A percentile compares a stretch with the other conserved stretches of the same genome.
Conservation (phyloP, 2,888 invertebrate genomes). For the Mycogona germanica region DNA sequence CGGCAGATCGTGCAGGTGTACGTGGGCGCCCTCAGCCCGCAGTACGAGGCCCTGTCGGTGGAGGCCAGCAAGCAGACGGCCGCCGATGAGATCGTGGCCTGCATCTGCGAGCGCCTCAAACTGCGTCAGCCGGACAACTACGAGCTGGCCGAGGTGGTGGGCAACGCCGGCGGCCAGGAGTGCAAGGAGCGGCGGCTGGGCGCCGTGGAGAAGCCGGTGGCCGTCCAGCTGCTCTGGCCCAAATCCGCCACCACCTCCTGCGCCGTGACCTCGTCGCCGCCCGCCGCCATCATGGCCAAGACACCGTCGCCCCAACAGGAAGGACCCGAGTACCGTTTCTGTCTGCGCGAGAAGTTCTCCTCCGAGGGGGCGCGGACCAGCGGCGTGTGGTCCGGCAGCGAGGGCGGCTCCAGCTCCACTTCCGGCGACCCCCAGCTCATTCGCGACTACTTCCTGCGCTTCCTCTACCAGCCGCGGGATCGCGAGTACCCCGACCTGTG, state of each 20-base stretch:
- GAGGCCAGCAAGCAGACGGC: slow-evolving; percentile 87
- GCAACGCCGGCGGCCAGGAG: slow-evolving; percentile 71
- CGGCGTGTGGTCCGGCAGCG: slow-evolving; percentile 18
- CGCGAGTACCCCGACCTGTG: slow-evolving; percentile 92
- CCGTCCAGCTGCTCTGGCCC: slow-evolving; percentile 40
- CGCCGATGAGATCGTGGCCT: slow-evolving; percentile 79
- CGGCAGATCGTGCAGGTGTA: slow-evolving; percentile 70
- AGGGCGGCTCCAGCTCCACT: slow-evolving; percentile 71
- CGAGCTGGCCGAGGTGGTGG: slow-evolving; percentile 78
- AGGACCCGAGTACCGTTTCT: slow-evolving; percentile 50
- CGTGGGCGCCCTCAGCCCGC: slow-evolving; percentile 73
- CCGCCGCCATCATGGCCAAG: background rate
- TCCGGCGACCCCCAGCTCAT: slow-evolving; percentile 77
- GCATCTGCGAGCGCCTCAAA: slow-evolving; percentile 62
- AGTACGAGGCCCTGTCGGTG: slow-evolving; percentile 78
- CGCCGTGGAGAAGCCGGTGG: slow-evolving; percentile 43
- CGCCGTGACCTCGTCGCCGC: slow-evolving; percentile 2
- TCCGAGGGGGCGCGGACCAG: slow-evolving; percentile 13
- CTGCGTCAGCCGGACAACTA: slow-evolving; percentile 47
- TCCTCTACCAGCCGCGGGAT: slow-evolving; percentile 82
- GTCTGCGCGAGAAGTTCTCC: slow-evolving; percentile 70
- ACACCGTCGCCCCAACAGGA: slow-evolving; percentile 6
- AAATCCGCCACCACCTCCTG: slow-evolving; percentile 24
- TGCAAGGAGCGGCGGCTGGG: slow-evolving; percentile 85
- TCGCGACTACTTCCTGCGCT: slow-evolving; percentile 80